Base-by-base conservation (phyloP, 1,140 invertebrate species). In the Drusus annulatus region DNA sequence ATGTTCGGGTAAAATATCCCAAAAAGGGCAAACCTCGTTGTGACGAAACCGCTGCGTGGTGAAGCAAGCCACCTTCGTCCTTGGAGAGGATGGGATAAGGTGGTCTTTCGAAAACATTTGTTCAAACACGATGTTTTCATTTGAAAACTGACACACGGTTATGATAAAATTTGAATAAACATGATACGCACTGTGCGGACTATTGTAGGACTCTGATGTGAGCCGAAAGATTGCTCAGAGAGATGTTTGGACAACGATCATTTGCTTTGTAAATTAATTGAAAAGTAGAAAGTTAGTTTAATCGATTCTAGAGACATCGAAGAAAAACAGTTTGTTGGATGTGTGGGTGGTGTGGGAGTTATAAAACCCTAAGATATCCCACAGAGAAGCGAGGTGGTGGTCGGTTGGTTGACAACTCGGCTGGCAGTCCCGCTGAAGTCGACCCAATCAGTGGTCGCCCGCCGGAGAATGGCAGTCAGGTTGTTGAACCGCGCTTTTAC, bases 41-140 rank as follows among this genome's bases (percentile, higher is more conserved):
- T 54, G 50, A n/a, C 63, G 63, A 68, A 68, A 68, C 56, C 68
- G 52, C 50, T 10, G 21, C 13, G 17, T 51, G 68, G 68, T 71
- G 3, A 21, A 71, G 45, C 45, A 71, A 52, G 68, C 68, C 45
- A 71, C 63, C 63, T 68, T 68, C 63, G 63, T 50, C 63, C 63
- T 68, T 68, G 68, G 68, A 71, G 68, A 71, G 50, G 68, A 15
- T 71, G 68, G 50, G 36, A 71, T 51, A 52, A 71, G 68, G 68
- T 71, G 68, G 36, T 71, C 60, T 63, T 54, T 68, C 23, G 31
- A 56, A 78, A 81, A 81, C 80, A 81, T 76, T 81, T 81, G 80
- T 81, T 78, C 69, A 60, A 81, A 81, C 80, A 81, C 58, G 36
- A n/a, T 78, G 80, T 78, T 81, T 77, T 74, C 63, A 78, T 78